These are phyloP conservation scores for Ormyrus labotus DNA, from an alignment of 2,888 invertebrate species.

Conservation along the genomic window DNA sequence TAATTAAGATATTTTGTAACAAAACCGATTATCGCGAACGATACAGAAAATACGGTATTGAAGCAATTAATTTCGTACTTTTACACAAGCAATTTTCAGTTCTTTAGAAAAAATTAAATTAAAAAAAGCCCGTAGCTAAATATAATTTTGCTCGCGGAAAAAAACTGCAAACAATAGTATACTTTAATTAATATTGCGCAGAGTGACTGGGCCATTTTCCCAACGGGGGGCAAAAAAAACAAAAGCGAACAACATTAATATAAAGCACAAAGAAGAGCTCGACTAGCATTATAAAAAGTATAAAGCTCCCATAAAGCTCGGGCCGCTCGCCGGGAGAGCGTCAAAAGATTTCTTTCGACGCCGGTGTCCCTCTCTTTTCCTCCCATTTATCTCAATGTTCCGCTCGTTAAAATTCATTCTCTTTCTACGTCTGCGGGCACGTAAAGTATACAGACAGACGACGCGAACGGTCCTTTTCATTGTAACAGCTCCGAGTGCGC, in stretches of 20 bases:
- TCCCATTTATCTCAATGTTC: slow-evolving; percentile 34
- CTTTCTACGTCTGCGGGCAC: neutral
- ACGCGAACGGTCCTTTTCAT: slow-evolving; percentile 4
- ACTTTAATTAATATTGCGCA: slow-evolving; percentile 40
- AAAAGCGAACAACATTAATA: slow-evolving; percentile 8
- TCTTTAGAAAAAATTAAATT: too few species aligned
- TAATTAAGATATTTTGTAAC: too few species aligned
- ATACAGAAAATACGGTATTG: too few species aligned
- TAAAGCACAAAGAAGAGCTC: neutral
- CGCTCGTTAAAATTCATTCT: slow-evolving; percentile 39
- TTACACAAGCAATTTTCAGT: too few species aligned
- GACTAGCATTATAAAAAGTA: too few species aligned
- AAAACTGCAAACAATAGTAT: slow-evolving; percentile 1
- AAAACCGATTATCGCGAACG: too few species aligned
- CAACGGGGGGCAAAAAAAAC: neutral
- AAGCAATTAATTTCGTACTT: too few species aligned
- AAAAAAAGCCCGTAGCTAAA: neutral
- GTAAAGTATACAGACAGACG: neutral
- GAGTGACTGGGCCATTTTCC: neutral
- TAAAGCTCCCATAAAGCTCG: slow-evolving; percentile 18
- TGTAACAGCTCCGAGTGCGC: neutral
- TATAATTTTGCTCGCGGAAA: slow-evolving; percentile 2
- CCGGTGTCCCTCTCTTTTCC: neutral
- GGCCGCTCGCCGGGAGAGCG: neutral
- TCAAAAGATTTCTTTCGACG: slow-evolving; percentile 18